Evolutionary conservation across 2,888 invertebrate species (phyloP), one percentile per base, ranked within the genome.

Genomic region (Thumatha senex): DNA sequence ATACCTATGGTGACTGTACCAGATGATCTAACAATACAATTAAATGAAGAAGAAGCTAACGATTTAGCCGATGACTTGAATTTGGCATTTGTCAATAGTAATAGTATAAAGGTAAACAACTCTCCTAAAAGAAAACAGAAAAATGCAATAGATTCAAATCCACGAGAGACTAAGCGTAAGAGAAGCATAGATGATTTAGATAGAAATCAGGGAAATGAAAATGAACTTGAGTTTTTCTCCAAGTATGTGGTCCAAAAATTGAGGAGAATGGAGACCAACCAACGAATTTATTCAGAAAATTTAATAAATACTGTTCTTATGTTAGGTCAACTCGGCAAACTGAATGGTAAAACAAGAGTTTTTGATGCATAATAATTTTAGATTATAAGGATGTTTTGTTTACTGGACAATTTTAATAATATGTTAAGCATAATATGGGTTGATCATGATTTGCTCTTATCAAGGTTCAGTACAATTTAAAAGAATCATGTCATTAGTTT

Each of bases 1-100:
- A 77, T 86, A 35, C 91, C 91, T 0, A 91, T 91, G 91, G 88
- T 91, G 0, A 88, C 91, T 0, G 91, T 91, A 2, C 91, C 91
- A 0, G 91, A 91, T 79, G 91, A 91, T 65, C 78, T 91, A 45
- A 89, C 91, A n/a, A 89, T 91, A 55, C 88, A 90, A 29, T 67
- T 91, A n/a, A 90, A 89, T 74, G 88, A 89, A 51, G 87, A 89
- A 72, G 89, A 91, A 66, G 89, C 82, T 1, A 84, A 88, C 78
- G 86, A 84, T 58, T 70, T 90, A 18, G 74, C 81, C 24, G 82
- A 84, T 54, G 89, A 89, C 67, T 74, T 89, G 34, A 85, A 88
- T 60, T 68, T 76, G 53, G 83, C 78, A 43, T 79, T 80, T 76
- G 76, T 81, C 3, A 82, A 83, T 56, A 77, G 64, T 56, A 74